These are phyloP conservation scores for Cryptophagus acutangulus DNA, from an alignment of 2,888 invertebrate species.

Conservation along the genomic window DNA sequence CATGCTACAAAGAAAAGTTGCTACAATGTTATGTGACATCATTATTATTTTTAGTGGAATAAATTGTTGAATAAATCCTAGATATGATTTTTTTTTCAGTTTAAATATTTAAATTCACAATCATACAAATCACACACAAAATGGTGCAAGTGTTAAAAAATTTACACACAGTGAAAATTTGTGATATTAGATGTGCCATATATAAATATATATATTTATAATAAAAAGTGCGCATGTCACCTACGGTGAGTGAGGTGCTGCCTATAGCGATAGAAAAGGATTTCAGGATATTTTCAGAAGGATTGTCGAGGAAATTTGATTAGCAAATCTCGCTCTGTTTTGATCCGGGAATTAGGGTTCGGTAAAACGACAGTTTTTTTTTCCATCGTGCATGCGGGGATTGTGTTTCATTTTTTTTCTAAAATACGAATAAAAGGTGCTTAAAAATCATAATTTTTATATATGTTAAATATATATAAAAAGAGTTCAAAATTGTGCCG, in stretches of 20 bases:
- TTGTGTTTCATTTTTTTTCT: constrained; percentile 39
- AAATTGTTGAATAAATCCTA: too few species aligned
- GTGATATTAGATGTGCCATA: constrained; percentile 46
- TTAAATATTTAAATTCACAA: too few species aligned
- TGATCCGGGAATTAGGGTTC: constrained; percentile 20
- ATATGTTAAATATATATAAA: constrained; percentile 26
- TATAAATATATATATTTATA: too few species aligned
- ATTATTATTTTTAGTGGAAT: too few species aligned
- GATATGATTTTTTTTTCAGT: too few species aligned
- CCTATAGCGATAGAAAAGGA: constrained; percentile 37
- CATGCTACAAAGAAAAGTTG: too few species aligned
- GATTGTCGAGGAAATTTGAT: background rate
- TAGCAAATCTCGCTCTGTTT: background rate
- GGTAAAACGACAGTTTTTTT: constrained; percentile 18
- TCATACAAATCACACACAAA: constrained; percentile 39
- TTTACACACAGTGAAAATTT: constrained; percentile 44
- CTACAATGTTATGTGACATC: too few species aligned
- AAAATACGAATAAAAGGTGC: constrained; percentile 44
- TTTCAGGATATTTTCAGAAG: constrained; percentile 18
- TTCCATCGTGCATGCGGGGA: constrained; percentile 37
- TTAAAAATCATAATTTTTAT: constrained; percentile 26
- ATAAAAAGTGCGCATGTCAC: constrained; percentile 48
- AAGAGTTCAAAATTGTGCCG: constrained; percentile 47
- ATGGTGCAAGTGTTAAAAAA: constrained; percentile 46
- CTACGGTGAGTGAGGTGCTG: constrained; percentile 48